Evolutionary conservation across 2,797 vertebrate genomes (phyloP).

Genomic region (Furcifer pardalis): DNA sequence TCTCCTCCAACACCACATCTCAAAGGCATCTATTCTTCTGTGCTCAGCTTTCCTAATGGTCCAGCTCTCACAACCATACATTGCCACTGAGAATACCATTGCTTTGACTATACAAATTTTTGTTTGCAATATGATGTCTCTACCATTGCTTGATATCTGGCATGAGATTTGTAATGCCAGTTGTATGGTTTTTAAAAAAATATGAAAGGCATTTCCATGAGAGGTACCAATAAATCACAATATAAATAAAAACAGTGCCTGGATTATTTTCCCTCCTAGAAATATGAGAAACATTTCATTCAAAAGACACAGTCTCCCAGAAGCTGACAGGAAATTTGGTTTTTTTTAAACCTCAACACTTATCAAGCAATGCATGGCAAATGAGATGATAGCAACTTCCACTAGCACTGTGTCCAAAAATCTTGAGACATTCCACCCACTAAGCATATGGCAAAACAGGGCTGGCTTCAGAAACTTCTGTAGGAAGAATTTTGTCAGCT

Average conservation of each 20-base stretch:
- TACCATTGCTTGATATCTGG: too few species aligned
- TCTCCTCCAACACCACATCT: too few species aligned
- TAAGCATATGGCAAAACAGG: not conserved
- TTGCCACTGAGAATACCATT: too few species aligned
- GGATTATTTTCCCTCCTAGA: not conserved
- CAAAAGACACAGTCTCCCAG: too few species aligned
- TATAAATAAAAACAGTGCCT: not conserved
- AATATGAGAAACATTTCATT: not conserved
- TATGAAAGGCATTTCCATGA: not conserved
- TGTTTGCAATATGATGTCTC: too few species aligned
- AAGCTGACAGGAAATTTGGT: not conserved
- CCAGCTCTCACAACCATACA: too few species aligned
- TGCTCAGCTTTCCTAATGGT: too few species aligned
- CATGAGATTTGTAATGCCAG: not conserved
- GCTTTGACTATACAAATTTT: too few species aligned
- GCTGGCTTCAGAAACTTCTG: not conserved
- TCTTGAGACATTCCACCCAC: not conserved
- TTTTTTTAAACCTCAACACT: too few species aligned
- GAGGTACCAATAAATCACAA: not conserved
- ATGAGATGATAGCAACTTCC: not conserved
- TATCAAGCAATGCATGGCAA: not conserved
- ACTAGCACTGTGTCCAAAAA: not conserved
- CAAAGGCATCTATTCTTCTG: too few species aligned
- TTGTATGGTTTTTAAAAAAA: not conserved
- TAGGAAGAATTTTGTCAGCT: not conserved